Base-by-base conservation (phyloP, 1,140 invertebrate species). In the Trachymyrmex septentrionalis region DNA sequence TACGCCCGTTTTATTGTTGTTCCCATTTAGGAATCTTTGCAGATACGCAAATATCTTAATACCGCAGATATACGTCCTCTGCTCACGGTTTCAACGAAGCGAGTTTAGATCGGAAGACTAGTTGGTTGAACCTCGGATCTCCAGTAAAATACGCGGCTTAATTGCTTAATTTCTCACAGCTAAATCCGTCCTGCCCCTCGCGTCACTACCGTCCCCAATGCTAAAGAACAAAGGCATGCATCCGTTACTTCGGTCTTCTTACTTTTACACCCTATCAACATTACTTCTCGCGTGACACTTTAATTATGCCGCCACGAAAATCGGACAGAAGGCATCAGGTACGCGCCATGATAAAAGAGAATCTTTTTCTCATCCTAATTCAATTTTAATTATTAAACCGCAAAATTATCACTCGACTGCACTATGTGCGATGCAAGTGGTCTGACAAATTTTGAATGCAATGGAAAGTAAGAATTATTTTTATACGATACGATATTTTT, bases 81-180 rank as follows among this genome's bases (percentile, higher is more conserved):
- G 73, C 85, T 91, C 87, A 91, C 85, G 87, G 50, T 76, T 44
- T 34, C 48, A 88, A 87, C 72, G 87, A 90, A 72, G 57, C 55
- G 57, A 78, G 73, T 69, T 69, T 38, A 84, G 91, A 93, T 93
- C 92, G 91, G 87, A 92, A 92, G 84, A 85, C 84, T 78, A 24
- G 75, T 77, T 78, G 86, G 84, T 85, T 87, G 92, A 93, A 92
- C 90, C 89, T 92, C 82, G 90, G 86, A 92, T 91, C 91, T 89
- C 84, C 75, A 91, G 90, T 94, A 93, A 94, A 93, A 93, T 89
- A 91, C 89, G 89, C 89, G 88, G 87, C 91, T 94, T 94, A 95
- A 95, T 95, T 95, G 94, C 93, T 95, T 94, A 93, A 95, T 94
- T 95, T 95, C 94, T 95, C 94, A 94, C 92, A 93, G 93, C 91